Evolutionary conservation across 2,888 invertebrate genomes (phyloP), one percentile per base, ranked within the genome.

Genomic region (Philhelius pedissequus): DNA sequence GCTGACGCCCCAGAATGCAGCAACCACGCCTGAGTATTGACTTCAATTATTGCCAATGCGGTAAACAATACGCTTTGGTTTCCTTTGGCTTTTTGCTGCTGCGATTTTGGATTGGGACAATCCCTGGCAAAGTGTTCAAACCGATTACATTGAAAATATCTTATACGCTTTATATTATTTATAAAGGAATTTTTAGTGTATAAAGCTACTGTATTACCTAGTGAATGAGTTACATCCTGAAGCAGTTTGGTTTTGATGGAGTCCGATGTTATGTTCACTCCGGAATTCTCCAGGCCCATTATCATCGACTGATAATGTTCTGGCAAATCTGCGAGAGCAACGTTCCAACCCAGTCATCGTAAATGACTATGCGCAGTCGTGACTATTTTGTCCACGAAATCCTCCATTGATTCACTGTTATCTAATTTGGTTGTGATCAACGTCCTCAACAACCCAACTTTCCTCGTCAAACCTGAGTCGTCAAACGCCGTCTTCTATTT

Each of bases 221-320:
- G 13, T 40, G 18, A 18, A 15, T 15, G n/a, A 4, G 13, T 70
- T 0, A 70, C 56, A 45, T 87, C 86, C 40, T 87, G 87, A 62
- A 88, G 62, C 2, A 87, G 58, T 73, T 89, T 90, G 0, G 86
- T 87, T 86, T 89, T 89, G 0, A 88, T 87, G 4, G 86, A 64
- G 73, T 89, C 89, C 8, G 56, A 86, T 6, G 87, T 86, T 18
- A 90, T 87, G n/a, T 54, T n/a, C n/a, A n/a, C n/a, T n/a, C n/a
- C n/a, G n/a, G n/a, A n/a, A n/a, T n/a, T n/a, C n/a, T n/a, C n/a
- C 6, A 86, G 35, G 0, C 83, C 78, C 86, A 86, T 86, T 56
- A 89, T 88, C 88, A 89, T 88, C 5, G 89, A 88, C n/a, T 79
- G 73, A 62, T 87, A 90, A 27, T 86, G 74, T 20, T 88, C 88